phyloP scores from a whole-genome alignment of 1,140 invertebrate genomes.

The Wiebesia pumilae region DNA sequence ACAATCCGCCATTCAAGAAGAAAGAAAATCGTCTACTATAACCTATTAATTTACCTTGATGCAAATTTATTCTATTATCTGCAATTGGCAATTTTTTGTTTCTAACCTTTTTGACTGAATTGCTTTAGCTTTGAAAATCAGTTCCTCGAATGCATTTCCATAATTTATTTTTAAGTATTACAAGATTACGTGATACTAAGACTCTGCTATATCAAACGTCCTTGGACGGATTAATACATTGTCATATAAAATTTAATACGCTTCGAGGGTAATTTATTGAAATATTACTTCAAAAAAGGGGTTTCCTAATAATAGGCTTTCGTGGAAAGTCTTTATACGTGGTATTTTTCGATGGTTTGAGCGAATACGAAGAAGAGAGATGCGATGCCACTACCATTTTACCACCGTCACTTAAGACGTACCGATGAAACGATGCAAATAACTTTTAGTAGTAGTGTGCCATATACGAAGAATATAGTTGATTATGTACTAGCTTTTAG shows the following conservation, averaged over 20 bases:
- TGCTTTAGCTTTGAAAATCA: too few species aligned
- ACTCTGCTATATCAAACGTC: not conserved
- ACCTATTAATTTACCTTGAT: too few species aligned
- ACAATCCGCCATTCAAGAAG: too few species aligned
- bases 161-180: conserved; percentile 57
- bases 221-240: conserved; percentile 48
- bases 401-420: not conserved
- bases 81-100: too few species aligned
- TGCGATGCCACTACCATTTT: too few species aligned
- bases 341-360: not conserved
- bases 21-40: too few species aligned
- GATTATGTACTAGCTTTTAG: too few species aligned
- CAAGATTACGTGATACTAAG: conserved; percentile 41
- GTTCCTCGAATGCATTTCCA: not conserved
- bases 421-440: not conserved
- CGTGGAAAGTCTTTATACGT: not conserved
- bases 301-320: not conserved
- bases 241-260: conserved; percentile 51
- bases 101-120: too few species aligned
- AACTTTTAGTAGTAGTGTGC: too few species aligned
- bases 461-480: too few species aligned
- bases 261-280: conserved; percentile 56
- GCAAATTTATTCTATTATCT: too few species aligned
- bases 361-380: not conserved
- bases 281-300: conserved; percentile 58